Percentiles rank a stretch among this genome's conserved stretches.
phyloP scores from a whole-genome alignment of 1,140 invertebrate species.

The Lordiphosa mommai region DNA sequence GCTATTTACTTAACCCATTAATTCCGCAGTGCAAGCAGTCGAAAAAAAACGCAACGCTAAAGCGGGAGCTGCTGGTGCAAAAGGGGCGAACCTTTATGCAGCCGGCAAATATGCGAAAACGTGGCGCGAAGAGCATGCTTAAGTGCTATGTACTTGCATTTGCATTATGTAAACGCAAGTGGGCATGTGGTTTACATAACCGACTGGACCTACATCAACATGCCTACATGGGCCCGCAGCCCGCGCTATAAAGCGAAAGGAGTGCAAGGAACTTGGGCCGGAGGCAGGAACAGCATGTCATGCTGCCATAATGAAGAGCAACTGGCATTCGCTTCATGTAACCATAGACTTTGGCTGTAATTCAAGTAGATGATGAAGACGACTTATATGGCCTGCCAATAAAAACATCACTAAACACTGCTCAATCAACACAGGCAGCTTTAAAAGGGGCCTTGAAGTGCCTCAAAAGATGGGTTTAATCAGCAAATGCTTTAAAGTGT shows the following conservation, averaged over 20 bases:
- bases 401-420: slow-evolving; percentile 14
- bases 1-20: slow-evolving; percentile 76
- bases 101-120: slow-evolving; percentile 44
- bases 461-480: no score
- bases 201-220: slow-evolving; percentile 58
- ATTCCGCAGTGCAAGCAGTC: slow-evolving; percentile 42
- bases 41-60: slow-evolving; percentile 27
- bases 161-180: slow-evolving; percentile 66
- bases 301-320: slow-evolving; percentile 30
- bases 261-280: slow-evolving; percentile 49
- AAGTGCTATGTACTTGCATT: slow-evolving; percentile 47
- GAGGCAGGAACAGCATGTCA: neutral
- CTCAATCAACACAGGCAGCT: slow-evolving; percentile 10
- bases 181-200: slow-evolving; percentile 55
- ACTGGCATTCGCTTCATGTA: slow-evolving; percentile 36
- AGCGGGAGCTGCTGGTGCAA: slow-evolving; percentile 11
- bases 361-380: slow-evolving; percentile 22
- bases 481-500: no score
- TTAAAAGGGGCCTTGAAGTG: slow-evolving; percentile 2
- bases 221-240: slow-evolving; percentile 22
- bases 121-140: slow-evolving; percentile 49
- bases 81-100: slow-evolving; percentile 28
- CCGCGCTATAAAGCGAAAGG: slow-evolving; percentile 49
- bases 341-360: slow-evolving; percentile 37
- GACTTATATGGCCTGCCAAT: slow-evolving; percentile 14